phyloP scores from a whole-genome alignment of 2,888 invertebrate species.

The Octonoba sinensis region DNA sequence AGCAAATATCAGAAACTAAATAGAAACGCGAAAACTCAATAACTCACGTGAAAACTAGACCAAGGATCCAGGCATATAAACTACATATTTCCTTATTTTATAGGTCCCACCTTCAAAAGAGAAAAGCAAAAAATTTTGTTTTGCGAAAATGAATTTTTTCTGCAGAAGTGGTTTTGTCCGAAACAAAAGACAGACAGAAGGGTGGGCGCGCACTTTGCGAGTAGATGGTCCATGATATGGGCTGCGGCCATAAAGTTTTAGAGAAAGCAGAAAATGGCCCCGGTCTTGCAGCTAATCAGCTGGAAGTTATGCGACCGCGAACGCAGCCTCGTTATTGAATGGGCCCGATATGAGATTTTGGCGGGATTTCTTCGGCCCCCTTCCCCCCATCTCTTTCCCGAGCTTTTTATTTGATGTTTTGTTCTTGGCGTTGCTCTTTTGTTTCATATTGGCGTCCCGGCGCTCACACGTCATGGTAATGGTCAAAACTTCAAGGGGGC shows the following conservation, averaged over 20 bases:
- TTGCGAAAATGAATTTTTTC: no score
- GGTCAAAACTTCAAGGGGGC: slow-evolving; percentile 7
- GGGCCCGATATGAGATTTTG: slow-evolving; percentile 23
- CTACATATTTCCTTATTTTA: slow-evolving; percentile 1
- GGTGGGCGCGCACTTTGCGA: slow-evolving; percentile 6
- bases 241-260: slow-evolving; percentile 28
- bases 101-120: slow-evolving; percentile 5
- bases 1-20: not conserved
- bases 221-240: slow-evolving; percentile 38
- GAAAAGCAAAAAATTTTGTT: not conserved
- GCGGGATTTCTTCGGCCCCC: not conserved
- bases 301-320: slow-evolving; percentile 43
- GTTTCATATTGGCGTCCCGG: slow-evolving; percentile 7
- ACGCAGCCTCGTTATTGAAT: slow-evolving; percentile 42
- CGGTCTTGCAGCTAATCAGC: slow-evolving; percentile 34
- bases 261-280: slow-evolving; percentile 4
- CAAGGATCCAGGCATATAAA: not conserved
- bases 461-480: slow-evolving; percentile 45
- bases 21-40: not conserved
- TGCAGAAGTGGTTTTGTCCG: not conserved
- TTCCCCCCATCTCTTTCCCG: not conserved
- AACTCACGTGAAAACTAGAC: not conserved
- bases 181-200: not conserved
- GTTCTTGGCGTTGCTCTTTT: slow-evolving; percentile 3
- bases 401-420: not conserved